Evolutionary conservation across 2,113 vertebrate species (phyloP).

Genomic region (Rousettus leschenaultii): DNA sequence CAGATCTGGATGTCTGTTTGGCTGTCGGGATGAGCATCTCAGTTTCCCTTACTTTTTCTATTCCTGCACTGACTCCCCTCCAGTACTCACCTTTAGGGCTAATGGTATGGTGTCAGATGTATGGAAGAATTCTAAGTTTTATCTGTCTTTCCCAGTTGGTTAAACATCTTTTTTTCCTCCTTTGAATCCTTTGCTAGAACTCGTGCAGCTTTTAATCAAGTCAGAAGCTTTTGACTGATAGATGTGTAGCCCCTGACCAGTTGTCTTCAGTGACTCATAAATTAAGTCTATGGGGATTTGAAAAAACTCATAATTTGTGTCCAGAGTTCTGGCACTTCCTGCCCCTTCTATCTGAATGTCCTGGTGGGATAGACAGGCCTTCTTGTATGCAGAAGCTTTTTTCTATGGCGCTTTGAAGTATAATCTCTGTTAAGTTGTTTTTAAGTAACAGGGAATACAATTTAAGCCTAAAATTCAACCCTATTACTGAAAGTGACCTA

Average conservation of each 20-base stretch:
- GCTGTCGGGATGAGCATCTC: background rate
- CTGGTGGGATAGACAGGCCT: background rate
- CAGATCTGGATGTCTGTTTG: background rate
- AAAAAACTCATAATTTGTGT: background rate
- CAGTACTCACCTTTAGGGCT: background rate
- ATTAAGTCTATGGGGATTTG: background rate
- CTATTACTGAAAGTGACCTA: background rate
- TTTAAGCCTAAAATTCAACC: background rate
- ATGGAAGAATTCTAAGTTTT: background rate
- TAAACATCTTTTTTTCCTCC: background rate
- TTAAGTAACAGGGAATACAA: background rate
- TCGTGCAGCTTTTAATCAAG: background rate
- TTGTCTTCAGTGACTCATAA: background rate
- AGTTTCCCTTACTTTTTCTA: background rate
- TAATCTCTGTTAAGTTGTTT: conserved; percentile 4
- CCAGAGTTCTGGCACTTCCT: background rate
- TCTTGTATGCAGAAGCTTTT: background rate
- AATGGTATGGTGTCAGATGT: background rate
- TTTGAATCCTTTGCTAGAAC: conserved; percentile 12
- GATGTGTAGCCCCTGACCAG: background rate
- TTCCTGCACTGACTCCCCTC: background rate
- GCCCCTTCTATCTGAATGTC: background rate
- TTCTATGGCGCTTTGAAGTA: background rate
- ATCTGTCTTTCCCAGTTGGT: background rate
- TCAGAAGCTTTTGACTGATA: background rate